These are phyloP conservation scores for Sebastes taczanowskii DNA, from an alignment of 2,797 vertebrate species.

Conservation along the genomic window DNA sequence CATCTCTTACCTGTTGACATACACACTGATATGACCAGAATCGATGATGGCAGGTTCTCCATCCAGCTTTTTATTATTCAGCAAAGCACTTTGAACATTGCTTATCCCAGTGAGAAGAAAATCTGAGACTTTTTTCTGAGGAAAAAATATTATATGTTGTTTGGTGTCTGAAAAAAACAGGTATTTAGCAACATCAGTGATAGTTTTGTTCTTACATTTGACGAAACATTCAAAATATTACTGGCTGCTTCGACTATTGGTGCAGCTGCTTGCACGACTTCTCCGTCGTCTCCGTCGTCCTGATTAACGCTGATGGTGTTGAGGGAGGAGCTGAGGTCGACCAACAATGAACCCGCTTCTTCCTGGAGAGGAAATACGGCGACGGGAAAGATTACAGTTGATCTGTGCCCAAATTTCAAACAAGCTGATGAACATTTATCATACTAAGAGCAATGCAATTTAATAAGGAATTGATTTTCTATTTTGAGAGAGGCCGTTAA, in stretches of 20 bases:
- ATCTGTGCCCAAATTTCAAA: background rate
- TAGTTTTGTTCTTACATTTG: conserved; percentile 54
- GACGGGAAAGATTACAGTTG: background rate
- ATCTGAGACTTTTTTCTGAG: conserved; percentile 77
- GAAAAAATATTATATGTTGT: background rate
- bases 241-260: conserved; percentile 88
- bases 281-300: conserved; percentile 53
- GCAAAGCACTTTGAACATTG: conserved; percentile 87
- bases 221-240: conserved; percentile 86
- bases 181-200: background rate
- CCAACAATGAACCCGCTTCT: conserved; percentile 83
- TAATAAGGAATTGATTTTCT: background rate
- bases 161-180: background rate
- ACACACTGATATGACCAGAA: conserved; percentile 86
- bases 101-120: conserved; percentile 83
- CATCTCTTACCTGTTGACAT: conserved; percentile 88
- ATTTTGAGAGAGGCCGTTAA: background rate
- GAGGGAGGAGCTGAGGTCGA: conserved; percentile 86
- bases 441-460: background rate
- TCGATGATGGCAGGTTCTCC: conserved; percentile 82
- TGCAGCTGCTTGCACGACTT: conserved; percentile 77
- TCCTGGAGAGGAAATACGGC: conserved; percentile 71
- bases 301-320: conserved; percentile 67
- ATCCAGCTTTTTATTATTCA: conserved; percentile 82
- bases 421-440: background rate